These are phyloP conservation scores for Chymomyza procnemis DNA, from an alignment of 2,888 invertebrate genomes.

Conservation along the genomic window DNA sequence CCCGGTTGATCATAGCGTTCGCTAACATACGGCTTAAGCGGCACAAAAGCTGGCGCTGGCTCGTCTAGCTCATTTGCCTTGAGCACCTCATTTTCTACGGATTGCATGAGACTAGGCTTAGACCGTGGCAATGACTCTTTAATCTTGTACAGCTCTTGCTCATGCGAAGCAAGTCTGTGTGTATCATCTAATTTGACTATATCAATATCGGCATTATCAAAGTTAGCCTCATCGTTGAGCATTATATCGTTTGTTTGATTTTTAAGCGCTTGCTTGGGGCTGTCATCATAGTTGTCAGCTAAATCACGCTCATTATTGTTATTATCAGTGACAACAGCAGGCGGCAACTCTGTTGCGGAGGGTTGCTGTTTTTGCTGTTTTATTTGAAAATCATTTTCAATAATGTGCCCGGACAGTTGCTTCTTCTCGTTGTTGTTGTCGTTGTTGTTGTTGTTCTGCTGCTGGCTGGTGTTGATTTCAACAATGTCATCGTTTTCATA, in stretches of 20 bases:
- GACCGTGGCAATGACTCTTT: slow-evolving; percentile 5
- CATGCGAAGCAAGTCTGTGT: slow-evolving; percentile 41
- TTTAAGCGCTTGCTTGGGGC: slow-evolving; percentile 29
- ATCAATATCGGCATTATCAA: slow-evolving; percentile 70
- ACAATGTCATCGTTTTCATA: slow-evolving; percentile 57
- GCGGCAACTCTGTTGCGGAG: slow-evolving; percentile 15
- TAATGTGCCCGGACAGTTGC: slow-evolving; percentile 34
- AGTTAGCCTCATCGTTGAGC: slow-evolving; percentile 73
- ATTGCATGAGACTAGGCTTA: slow-evolving; percentile 12
- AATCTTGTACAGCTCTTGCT: slow-evolving; percentile 75
- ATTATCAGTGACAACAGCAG: slow-evolving; percentile 51
- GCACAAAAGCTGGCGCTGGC: slow-evolving; percentile 2
- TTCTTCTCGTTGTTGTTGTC: slow-evolving; percentile 3
- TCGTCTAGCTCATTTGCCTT: slow-evolving; percentile 31
- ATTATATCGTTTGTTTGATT: slow-evolving; percentile 64
- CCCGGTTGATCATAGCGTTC: slow-evolving; percentile 60
- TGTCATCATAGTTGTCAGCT: slow-evolving; percentile 69
- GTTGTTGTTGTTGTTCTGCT: background rate
- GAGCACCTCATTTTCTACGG: slow-evolving; percentile 58
- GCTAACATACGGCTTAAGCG: slow-evolving; percentile 64
- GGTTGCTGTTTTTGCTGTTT: slow-evolving; percentile 38
- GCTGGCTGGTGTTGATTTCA: slow-evolving; percentile 60
- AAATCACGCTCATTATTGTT: slow-evolving; percentile 75
- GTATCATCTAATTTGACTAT: slow-evolving; percentile 74
- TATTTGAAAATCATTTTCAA: slow-evolving; percentile 74